These are phyloP conservation scores for Herpetotheres cachinnans DNA, from an alignment of 2,113 vertebrate genomes.

Conservation along the genomic window DNA sequence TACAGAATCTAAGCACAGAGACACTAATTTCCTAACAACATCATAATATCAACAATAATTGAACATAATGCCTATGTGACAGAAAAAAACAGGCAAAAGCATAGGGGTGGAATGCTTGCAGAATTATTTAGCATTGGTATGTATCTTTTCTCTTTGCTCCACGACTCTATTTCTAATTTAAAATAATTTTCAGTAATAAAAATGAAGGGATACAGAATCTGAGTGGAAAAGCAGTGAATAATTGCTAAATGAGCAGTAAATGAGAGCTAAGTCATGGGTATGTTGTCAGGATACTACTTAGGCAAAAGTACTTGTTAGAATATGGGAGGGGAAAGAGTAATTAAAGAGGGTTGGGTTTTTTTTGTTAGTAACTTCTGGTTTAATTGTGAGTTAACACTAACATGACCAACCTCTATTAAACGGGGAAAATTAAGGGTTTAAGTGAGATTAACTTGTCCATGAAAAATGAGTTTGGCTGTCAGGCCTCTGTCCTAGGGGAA, in stretches of 20 bases:
- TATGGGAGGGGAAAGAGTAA: background rate
- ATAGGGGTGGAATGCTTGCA: background rate
- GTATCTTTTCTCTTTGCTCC: background rate
- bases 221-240: background rate
- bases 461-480: constrained; percentile 16
- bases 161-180: background rate
- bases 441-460: constrained; percentile 16
- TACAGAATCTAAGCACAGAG: background rate
- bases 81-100: background rate
- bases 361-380: background rate
- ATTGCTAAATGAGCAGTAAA: background rate
- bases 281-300: background rate
- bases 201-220: background rate
- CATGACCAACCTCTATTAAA: background rate
- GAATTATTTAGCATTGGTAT: background rate
- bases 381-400: constrained; percentile 12
- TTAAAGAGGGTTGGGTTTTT: background rate
- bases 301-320: background rate
- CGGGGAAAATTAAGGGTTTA: constrained; percentile 1
- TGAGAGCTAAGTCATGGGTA: background rate
- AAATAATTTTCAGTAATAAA: background rate
- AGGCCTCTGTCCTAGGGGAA: background rate
- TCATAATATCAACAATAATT: background rate
- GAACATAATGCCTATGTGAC: background rate
- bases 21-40: background rate